phyloP scores from a whole-genome alignment of 2,888 invertebrate genomes.

The Kuschelorhynchus macadamiae region DNA sequence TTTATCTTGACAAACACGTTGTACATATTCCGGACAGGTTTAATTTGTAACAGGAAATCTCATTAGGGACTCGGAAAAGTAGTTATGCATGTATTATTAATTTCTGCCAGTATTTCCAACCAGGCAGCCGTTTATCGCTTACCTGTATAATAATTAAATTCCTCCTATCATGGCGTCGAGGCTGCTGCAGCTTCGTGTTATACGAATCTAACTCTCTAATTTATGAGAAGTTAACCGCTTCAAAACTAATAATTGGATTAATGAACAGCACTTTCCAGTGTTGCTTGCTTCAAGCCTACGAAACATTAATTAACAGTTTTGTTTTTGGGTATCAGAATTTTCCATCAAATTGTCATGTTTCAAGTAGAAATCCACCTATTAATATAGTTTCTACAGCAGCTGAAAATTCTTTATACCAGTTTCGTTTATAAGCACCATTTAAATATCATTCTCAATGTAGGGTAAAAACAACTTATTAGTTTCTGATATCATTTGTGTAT shows the following conservation, averaged over 20 bases:
- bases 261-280: conserved; percentile 51
- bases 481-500: no score
- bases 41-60: conserved; percentile 13
- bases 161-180: conserved; percentile 33
- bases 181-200: conserved; percentile 50
- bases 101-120: conserved; percentile 23
- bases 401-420: no score
- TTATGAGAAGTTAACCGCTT: conserved; percentile 57
- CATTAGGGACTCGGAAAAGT: conserved; percentile 18
- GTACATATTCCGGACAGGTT: not conserved
- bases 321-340: no score
- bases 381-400: no score
- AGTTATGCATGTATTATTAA: conserved; percentile 32
- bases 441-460: no score
- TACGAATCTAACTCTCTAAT: conserved; percentile 58
- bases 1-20: no score
- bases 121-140: conserved; percentile 24
- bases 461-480: no score
- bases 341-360: no score
- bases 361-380: no score
- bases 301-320: no score
- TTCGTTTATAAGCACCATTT: no score
- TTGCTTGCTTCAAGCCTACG: not conserved
- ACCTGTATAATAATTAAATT: conserved; percentile 43
- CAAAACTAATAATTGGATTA: conserved; percentile 60